Evolutionary conservation across 2,113 vertebrate species (phyloP), one percentile per base, ranked within the genome.

Genomic region (Fregata magnificens): DNA sequence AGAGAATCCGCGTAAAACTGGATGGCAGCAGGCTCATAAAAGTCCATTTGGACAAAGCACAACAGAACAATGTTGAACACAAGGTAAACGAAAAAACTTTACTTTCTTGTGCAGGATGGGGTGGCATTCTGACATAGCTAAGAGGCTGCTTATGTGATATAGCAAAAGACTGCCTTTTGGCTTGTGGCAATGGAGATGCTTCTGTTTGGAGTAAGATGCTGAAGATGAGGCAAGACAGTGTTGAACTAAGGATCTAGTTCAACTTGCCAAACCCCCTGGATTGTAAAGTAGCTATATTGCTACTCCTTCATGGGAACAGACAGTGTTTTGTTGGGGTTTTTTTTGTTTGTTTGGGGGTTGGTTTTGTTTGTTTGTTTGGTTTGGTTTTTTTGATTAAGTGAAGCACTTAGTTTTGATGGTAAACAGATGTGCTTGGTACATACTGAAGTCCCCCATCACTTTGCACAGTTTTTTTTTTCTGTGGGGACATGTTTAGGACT

Each of bases 21-120:
- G 99, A 99, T 10, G 99, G 99, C 98, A 99, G 99, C 98, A 97
- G 99, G 87, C 99, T 99, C 97, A 99, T 99, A 97, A 99, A 99
- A 98, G 99, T 99, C 69, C 99, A 99, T 40, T 98, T 99, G 98
- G 99, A 99, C 98, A 99, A 99, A 98, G 99, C 99, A 25, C 99
- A 99, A 98, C 99, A 99, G 98, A 99, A 99, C 98, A 99, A 99
- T 47, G 99, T 99, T 79, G 99, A 99, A 98, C 99, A 99, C 98
- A 99, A 99, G 98, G 99, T 99, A 90, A 97, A 86, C 32, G 7
- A 73, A 61, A 26, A 66, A 71, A 1, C 42, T 65, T 42, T 21
- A 8, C 1, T 70, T 86, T 76, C 7, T 84, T 0, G 1, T 38
- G 28, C 13, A 20, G 19, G 40, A 17, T 44, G 21, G 47, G 36